Evolutionary conservation across 1,140 invertebrate species (phyloP), one percentile per base, ranked within the genome.

Genomic region (Drosophila kepulauana): DNA sequence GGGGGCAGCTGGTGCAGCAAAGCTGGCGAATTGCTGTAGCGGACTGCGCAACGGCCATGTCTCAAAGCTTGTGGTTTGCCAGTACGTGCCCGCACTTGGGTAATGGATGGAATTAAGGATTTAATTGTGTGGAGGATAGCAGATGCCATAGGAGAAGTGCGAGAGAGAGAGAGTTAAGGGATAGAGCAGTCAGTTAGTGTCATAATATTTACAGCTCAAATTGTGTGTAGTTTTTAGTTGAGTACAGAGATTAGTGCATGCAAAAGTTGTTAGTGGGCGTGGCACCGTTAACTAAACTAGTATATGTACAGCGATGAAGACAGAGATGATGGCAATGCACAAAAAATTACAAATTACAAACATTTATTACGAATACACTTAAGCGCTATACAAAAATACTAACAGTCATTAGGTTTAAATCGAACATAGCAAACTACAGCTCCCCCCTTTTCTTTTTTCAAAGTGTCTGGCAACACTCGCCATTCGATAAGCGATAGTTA

Each of bases 31-130:
- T 1, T 57, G 74, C 57, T 56, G 15, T 16, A 66, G 64, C 3
- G 54, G 72, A 61, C 52, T 64, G 62, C 56, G 71, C 45, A 76
- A 65, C 38, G 91, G 91, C 90, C 90, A 91, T 52, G 68, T 68
- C 69, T 92, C 82, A 20, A 88, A 33, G 62, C 78, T 92, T 52
- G 81, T 63, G 45, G 82, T 88, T 63, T 84, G 84, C 90, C 90
- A 91, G 56, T 73, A 72, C 43, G 65, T 69, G 72, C 33, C 48
- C 43, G 76, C 73, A 80, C 86, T 89, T 65, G 56, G 54, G 54
- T 85, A 59, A 67, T 46, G 46, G 63, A 38, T 20, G 5, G 49
- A 43, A 48, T 48, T 56, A 56, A 70, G 78, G 46, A 62, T 62
- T 38, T 38, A 38, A 38, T 38, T 38, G 68, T 33, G 69, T 46